Evolutionary conservation across 2,888 invertebrate species (phyloP).

Genomic region (Caenorhabditis sp.): DNA sequence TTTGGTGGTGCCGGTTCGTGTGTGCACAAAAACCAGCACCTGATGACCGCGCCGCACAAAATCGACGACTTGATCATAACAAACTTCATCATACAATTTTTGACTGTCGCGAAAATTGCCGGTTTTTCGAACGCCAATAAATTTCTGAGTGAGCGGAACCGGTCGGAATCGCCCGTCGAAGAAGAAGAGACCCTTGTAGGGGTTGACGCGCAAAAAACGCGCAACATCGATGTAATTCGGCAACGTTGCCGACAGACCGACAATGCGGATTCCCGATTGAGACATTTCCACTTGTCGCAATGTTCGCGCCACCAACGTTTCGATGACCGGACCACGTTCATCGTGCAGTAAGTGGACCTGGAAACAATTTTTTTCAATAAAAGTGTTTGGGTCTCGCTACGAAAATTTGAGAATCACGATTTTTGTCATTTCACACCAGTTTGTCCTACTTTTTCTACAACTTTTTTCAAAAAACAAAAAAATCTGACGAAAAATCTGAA

Average conservation of each 20-base stretch:
- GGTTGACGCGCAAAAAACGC: constrained; percentile 89
- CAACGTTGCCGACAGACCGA: constrained; percentile 84
- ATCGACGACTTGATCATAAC: constrained; percentile 88
- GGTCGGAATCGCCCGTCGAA: constrained; percentile 86
- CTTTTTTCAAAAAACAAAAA: background rate
- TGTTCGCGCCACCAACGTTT: constrained; percentile 93
- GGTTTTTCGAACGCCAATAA: constrained; percentile 59
- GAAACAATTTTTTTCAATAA: too few species aligned
- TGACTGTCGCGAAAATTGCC: constrained; percentile 41
- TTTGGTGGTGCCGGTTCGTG: constrained; percentile 90
- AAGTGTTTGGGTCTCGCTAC: too few species aligned
- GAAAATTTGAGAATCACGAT: too few species aligned
- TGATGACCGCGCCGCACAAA: constrained; percentile 90
- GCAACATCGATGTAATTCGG: constrained; percentile 98
- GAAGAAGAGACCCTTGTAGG: constrained; percentile 77
- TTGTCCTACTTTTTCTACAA: background rate
- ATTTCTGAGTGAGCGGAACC: constrained; percentile 75
- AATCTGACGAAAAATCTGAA: too few species aligned
- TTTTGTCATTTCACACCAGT: background rate
- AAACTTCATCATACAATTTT: constrained; percentile 72
- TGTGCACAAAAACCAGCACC: constrained; percentile 85
- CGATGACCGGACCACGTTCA: constrained; percentile 95
- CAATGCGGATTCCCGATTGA: constrained; percentile 87
- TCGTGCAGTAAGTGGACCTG: constrained; percentile 86
- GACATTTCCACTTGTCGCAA: constrained; percentile 80